phyloP scores from a whole-genome alignment of 1,140 invertebrate genomes.

The Holotrichia oblita region DNA sequence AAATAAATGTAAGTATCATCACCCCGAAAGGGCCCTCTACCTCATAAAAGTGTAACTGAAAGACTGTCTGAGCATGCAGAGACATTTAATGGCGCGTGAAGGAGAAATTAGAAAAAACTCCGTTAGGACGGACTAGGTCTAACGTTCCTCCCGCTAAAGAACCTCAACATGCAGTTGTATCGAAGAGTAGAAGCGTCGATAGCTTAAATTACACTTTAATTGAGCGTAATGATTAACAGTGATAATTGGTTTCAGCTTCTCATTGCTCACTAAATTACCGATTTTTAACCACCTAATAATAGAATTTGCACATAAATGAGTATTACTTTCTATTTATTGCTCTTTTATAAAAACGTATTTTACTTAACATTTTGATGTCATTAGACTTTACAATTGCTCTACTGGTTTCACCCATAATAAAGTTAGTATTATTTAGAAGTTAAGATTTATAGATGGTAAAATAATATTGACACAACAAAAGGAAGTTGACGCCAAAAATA shows the following conservation, averaged over 20 bases:
- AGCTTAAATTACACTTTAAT: too few species aligned
- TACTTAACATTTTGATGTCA: neutral
- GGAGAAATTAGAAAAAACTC: slow-evolving; percentile 62
- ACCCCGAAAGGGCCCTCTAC: slow-evolving; percentile 87
- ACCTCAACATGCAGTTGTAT: slow-evolving; percentile 57
- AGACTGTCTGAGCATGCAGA: slow-evolving; percentile 84
- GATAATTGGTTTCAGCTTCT: too few species aligned
- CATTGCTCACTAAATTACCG: too few species aligned
- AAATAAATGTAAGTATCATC: slow-evolving; percentile 97
- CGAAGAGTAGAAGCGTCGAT: slow-evolving; percentile 68
- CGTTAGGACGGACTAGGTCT: slow-evolving; percentile 68
- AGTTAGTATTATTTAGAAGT: too few species aligned
- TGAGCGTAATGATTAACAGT: too few species aligned
- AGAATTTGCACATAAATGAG: neutral
- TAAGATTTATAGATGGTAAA: too few species aligned
- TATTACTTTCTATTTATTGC: neutral
- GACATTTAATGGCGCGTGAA: slow-evolving; percentile 67
- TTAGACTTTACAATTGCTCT: neutral
- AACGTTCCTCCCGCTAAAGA: slow-evolving; percentile 62
- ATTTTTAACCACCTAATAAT: neutral
- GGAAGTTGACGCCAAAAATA: too few species aligned
- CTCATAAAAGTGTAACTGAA: slow-evolving; percentile 89
- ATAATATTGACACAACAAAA: too few species aligned
- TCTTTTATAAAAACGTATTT: neutral
- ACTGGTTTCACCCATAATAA: neutral